Base-by-base conservation (phyloP, 1,140 invertebrate species). In the Neodiprion pinetum region DNA sequence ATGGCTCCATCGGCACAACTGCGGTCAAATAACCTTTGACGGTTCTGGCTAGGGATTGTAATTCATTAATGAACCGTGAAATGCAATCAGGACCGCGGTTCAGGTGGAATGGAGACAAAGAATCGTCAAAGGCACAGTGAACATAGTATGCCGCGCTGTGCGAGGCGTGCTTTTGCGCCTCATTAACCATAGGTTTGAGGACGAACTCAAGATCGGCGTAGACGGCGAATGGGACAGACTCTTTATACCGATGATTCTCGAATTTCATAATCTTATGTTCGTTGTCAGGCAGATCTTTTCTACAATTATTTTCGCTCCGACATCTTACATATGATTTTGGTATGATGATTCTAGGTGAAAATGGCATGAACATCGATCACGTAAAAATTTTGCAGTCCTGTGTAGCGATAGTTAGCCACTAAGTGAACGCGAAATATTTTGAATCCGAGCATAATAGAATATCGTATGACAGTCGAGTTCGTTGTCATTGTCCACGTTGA, bases 131-230 rank as follows among this genome's bases (percentile, higher is more conserved):
- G 48, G 71, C 76, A 80, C 85, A 88, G 74, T 86, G 81, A 1
- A 84, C 74, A 76, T 86, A 86, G 72, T 85, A 87, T 40, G 79
- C 86, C 75, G 85, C 79, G 77, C 81, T 84, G 67, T 81, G 84
- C 9, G 80, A 77, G 12, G 79, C 77, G 78, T 88, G 84, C 79
- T 82, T 81, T 71, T 84, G 78, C 76, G 79, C 75, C 50, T 10
- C 2, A 17, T 70, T 74, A 9, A 78, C 50, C 17, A 81, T 75
- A 48, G 79, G 78, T 28, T 82, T 77, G 53, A 81, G 75, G 14
- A 83, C 72, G 17, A 76, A 81, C 80, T 85, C 84, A 73, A 84
- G 81, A 81, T 87, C 82, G 28, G 82, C 82, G 72, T 84, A 83
- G 17, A 86, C 71, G 40, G 80, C 80, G 79, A 85, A 85, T 28